Conservation (phyloP, 2,113 vertebrate species). For the Macquaria australasica region DNA sequence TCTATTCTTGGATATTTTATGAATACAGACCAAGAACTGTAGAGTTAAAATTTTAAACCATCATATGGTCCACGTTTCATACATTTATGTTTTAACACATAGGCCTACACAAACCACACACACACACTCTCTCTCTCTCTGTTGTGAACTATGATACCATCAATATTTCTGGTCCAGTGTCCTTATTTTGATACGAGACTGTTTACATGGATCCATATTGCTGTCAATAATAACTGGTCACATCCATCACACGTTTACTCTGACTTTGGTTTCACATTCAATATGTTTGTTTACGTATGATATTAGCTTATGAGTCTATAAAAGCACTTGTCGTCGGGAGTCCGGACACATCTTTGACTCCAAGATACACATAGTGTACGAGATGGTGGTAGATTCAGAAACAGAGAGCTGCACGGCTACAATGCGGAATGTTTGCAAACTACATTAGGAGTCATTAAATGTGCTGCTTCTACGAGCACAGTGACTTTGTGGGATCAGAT, state of each 20-base stretch:
- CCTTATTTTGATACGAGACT: conserved; percentile 39
- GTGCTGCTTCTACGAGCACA: conserved; percentile 61
- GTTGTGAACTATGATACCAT: conserved; percentile 52
- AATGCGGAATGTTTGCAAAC: conserved; percentile 68
- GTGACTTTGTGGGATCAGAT: conserved; percentile 57
- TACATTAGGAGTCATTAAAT: conserved; percentile 56
- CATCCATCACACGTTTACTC: conserved; percentile 38
- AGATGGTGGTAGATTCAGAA: conserved; percentile 56
- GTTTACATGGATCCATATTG: conserved; percentile 51
- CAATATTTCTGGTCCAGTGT: conserved; percentile 39
- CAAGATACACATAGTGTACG: conserved; percentile 62
- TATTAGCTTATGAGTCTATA: conserved; percentile 61
- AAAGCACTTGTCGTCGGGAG: conserved; percentile 69
- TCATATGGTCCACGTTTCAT: conserved; percentile 29
- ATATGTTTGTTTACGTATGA: conserved; percentile 49
- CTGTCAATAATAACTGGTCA: conserved; percentile 21
- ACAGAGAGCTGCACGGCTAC: conserved; percentile 57
- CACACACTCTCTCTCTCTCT: background rate
- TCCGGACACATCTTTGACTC: conserved; percentile 55
- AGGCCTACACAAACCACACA: conserved; percentile 24
- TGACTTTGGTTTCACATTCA: conserved; percentile 68
- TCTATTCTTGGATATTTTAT: conserved; percentile 29
- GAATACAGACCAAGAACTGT: conserved; percentile 57
- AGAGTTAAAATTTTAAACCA: conserved; percentile 35
- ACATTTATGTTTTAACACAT: conserved; percentile 46